Base-by-base conservation (phyloP, 1,140 invertebrate species). In the Dermatophagoides farinae region DNA sequence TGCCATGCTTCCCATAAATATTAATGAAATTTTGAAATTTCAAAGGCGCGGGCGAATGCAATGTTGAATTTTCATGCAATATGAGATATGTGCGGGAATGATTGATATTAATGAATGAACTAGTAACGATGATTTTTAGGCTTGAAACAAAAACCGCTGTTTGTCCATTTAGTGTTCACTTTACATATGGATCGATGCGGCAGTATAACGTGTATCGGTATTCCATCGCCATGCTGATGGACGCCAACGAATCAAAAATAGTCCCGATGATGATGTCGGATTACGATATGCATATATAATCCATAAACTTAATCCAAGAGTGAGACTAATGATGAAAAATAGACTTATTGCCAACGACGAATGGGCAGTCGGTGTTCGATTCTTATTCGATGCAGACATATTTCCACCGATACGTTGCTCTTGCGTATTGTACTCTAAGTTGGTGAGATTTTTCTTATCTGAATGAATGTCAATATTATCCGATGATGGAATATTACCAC, bases 171-270 rank as follows among this genome's bases (percentile, higher is more conserved):
- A 31, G 23, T 5, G 10, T 16, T 39, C 12, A n/a, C n/a, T 22
- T 79, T 74, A 89, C 86, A 90, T 90, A 72, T 91, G 87, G 72
- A 91, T 89, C 50, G 87, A 88, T 49, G 87, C 87, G 18, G 86
- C 86, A 37, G 86, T 91, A 72, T 91, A 91, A 65, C 86, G 81
- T 12, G 86, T 85, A 71, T 90, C 86, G 12, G 85, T 85, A 66
- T 82, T 73, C 82, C 86, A 89, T 66, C 81, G 82, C 89, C 88
- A 95, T 66, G 88, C 84, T 65, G 84, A 88, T 67, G 90, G 90
- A 64, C 90, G 88, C 73, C 92, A 93, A 87, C 88, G 87, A 66
- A 98, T 97, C 44, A 98, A 78, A 67, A 96, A 80, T 73, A 97
- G 90, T 62, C 95, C 95, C 62, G 90, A 93, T 23, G 83, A 77